These are phyloP conservation scores for Chelon auratus DNA, from an alignment of 2,797 vertebrate species.

Conservation along the genomic window DNA sequence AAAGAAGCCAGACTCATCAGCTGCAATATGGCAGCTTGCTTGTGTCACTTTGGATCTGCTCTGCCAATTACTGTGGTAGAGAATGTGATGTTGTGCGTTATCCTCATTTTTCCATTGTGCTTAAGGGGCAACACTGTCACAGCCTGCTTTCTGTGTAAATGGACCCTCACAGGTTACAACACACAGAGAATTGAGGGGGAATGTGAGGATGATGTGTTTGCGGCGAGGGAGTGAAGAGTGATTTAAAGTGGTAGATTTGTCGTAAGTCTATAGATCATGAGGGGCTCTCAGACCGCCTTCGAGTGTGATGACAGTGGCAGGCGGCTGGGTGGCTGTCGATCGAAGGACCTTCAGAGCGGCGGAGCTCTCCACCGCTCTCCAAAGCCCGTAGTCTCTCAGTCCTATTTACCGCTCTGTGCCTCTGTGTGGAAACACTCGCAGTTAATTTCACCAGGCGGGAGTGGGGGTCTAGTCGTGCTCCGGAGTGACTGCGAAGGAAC, in stretches of 20 bases:
- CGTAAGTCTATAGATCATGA: conserved; percentile 73
- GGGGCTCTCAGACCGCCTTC: conserved; percentile 64
- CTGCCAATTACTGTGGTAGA: conserved; percentile 57
- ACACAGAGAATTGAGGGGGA: conserved; percentile 31
- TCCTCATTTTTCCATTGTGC: conserved; percentile 20
- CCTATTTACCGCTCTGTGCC: conserved; percentile 59
- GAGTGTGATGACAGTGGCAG: conserved; percentile 61
- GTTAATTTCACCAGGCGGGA: conserved; percentile 41
- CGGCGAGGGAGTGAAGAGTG: conserved; percentile 49
- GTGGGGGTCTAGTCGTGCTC: conserved; percentile 29
- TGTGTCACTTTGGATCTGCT: conserved; percentile 54
- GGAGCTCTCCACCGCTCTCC: conserved; percentile 63
- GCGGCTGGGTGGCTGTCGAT: conserved; percentile 71
- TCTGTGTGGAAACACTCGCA: conserved; percentile 37
- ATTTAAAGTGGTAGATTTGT: conserved; percentile 81
- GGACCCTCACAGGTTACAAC: conserved; percentile 30
- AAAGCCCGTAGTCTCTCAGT: conserved; percentile 52
- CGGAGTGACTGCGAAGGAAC: conserved; percentile 12
- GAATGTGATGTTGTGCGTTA: conserved; percentile 46
- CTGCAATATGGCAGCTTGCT: conserved; percentile 59
- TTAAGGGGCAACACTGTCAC: conserved; percentile 19
- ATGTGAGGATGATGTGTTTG: conserved; percentile 15
- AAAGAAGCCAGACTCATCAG: conserved; percentile 62
- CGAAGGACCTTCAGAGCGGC: conserved; percentile 70
- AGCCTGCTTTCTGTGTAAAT: conserved; percentile 36